Percentiles rank a stretch among this genome's conserved stretches.
Evolutionary conservation across 30 jellyfish, hydroid and myxozoan species (phyloP).

Genomic region (Clytia hemisphaerica): DNA sequence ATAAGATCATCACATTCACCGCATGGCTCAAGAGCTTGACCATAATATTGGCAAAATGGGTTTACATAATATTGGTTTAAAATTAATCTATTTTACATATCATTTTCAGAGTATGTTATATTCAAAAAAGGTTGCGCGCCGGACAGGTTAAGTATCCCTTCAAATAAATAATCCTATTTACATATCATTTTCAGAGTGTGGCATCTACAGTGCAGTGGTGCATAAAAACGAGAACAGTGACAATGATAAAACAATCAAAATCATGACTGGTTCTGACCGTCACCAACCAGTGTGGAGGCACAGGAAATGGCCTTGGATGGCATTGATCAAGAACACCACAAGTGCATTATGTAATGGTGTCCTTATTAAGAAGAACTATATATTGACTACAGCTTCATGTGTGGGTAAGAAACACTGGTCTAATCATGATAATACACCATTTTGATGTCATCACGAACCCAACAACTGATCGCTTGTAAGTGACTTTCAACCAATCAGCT

Average conservation of each 20-base stretch:
- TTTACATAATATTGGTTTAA: too few relatives aligned
- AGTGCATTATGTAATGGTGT: slow-evolving; percentile 10
- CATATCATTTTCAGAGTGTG: slow-evolving; percentile 9
- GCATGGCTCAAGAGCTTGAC: too few relatives aligned
- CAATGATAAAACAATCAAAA: not conserved
- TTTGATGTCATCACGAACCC: too few relatives aligned
- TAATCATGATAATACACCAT: too few relatives aligned
- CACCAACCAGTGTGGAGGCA: too few relatives aligned
- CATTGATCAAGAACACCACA: not conserved
- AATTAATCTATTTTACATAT: too few relatives aligned
- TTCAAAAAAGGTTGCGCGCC: not conserved
- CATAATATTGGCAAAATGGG: too few relatives aligned
- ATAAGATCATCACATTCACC: too few relatives aligned
- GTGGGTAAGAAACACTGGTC: slow-evolving; percentile 21
- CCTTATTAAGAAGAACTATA: slow-evolving; percentile 8
- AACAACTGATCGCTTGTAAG: too few relatives aligned
- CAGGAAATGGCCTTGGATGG: slow-evolving; percentile 30
- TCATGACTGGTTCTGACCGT: too few relatives aligned
- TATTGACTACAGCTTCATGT: slow-evolving; percentile 30
- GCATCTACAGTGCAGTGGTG: not conserved
- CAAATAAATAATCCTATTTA: not conserved
- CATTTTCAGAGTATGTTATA: too few relatives aligned
- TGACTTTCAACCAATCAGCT: too few relatives aligned
- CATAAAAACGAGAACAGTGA: slow-evolving; percentile 6
- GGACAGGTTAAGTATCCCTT: not conserved